These are phyloP conservation scores for Paracyclopina nana DNA, from an alignment of 1,140 invertebrate genomes.

Conservation along the genomic window DNA sequence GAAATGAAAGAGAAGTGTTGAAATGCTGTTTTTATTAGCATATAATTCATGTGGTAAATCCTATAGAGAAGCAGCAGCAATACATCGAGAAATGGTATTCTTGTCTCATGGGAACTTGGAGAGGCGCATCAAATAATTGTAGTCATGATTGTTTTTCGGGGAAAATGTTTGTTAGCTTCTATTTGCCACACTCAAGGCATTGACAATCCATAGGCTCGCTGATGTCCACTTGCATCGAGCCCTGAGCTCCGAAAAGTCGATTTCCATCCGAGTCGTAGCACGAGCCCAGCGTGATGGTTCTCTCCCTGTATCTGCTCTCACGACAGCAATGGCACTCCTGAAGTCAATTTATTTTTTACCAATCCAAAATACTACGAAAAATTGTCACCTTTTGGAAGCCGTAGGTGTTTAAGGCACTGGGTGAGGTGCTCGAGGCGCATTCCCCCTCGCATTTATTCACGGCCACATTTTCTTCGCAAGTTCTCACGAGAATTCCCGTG, in stretches of 20 bases:
- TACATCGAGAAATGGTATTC: no score
- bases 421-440: constrained; percentile 70
- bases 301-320: constrained; percentile 56
- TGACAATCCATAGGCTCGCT: constrained; percentile 67
- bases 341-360: no score
- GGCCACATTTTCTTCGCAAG: constrained; percentile 58
- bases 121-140: no score
- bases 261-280: constrained; percentile 70
- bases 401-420: constrained; percentile 59
- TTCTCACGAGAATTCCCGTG: constrained; percentile 51
- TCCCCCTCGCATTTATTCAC: constrained; percentile 68
- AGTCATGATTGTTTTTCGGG: no score
- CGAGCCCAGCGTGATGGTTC: constrained; percentile 52
- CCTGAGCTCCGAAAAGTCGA: constrained; percentile 37
- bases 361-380: no score
- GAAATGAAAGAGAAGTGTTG: no score
- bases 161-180: no score
- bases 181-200: constrained; percentile 68
- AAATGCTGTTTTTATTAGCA: no score
- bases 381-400: constrained; percentile 81
- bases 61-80: no score
- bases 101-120: no score
- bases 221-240: constrained; percentile 56
- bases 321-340: constrained; percentile 80
- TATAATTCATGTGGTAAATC: no score